phyloP scores from a whole-genome alignment of 1,140 invertebrate species.

The Zaprionus ghesquierei region DNA sequence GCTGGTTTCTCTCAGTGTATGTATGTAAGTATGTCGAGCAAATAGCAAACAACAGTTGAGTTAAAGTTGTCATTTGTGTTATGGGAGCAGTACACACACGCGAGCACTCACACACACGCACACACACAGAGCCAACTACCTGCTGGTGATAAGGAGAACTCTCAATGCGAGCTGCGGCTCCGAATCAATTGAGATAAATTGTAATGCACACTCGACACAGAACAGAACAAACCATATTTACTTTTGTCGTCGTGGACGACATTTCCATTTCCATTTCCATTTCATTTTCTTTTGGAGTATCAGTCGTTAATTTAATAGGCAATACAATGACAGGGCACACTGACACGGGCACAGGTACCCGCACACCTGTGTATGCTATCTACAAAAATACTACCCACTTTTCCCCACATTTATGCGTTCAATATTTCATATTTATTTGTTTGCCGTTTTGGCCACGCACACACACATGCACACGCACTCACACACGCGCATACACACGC shows the following conservation, averaged over 20 bases:
- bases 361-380: constrained; percentile 38
- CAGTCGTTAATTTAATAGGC: constrained; percentile 49
- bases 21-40: constrained; percentile 36
- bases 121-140: constrained; percentile 26
- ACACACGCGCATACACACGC: no score
- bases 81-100: constrained; percentile 10
- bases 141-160: constrained; percentile 58
- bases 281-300: constrained; percentile 54
- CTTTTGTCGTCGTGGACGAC: constrained; percentile 28
- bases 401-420: constrained; percentile 71
- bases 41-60: constrained; percentile 55
- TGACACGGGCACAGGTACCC: not conserved
- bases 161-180: constrained; percentile 18
- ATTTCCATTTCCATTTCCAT: constrained; percentile 49
- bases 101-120: constrained; percentile 5
- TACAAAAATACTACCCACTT: constrained; percentile 69
- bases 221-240: constrained; percentile 24
- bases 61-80: constrained; percentile 51
- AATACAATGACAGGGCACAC: constrained; percentile 56
- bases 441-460: constrained; percentile 40
- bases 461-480: not conserved
- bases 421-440: constrained; percentile 79
- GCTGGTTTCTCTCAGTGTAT: not conserved
- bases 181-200: constrained; percentile 74
- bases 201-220: constrained; percentile 31